A percentile compares a stretch with the other conserved stretches of the same genome.
phyloP scores from a whole-genome alignment of 2,797 vertebrate genomes.

The Megalops cyprinoides region DNA sequence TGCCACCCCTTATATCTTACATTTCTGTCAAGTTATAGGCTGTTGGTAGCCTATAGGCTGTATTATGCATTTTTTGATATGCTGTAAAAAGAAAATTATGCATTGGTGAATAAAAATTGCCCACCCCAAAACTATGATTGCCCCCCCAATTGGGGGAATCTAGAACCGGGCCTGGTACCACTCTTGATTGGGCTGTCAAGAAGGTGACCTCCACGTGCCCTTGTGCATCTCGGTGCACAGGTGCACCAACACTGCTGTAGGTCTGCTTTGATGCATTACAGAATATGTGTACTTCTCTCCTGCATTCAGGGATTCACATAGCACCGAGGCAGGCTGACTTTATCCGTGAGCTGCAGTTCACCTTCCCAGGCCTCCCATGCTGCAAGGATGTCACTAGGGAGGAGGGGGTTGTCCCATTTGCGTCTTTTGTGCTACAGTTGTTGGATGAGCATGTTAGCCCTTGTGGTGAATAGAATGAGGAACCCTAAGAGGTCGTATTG shows the following conservation, averaged over 20 bases:
- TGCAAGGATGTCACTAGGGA: no score
- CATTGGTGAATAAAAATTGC: no score
- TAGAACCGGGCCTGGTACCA: no score
- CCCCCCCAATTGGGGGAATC: no score
- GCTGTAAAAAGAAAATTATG: no score
- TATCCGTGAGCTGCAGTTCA: slow-evolving; percentile 25
- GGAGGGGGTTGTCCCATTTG: slow-evolving; percentile 37
- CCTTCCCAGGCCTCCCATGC: slow-evolving; percentile 30
- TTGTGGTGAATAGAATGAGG: slow-evolving; percentile 28
- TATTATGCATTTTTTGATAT: no score
- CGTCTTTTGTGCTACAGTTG: slow-evolving; percentile 29
- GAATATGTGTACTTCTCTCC: slow-evolving; percentile 31
- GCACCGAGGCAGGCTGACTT: slow-evolving; percentile 17
- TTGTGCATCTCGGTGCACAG: slow-evolving; percentile 7
- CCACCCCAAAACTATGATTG: no score
- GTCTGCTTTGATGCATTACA: slow-evolving; percentile 30
- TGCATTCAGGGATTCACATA: neutral
- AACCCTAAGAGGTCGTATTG: slow-evolving; percentile 38
- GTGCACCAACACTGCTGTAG: slow-evolving; percentile 36
- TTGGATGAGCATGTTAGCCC: slow-evolving; percentile 33
- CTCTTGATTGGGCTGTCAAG: slow-evolving; percentile 26
- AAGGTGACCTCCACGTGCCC: slow-evolving; percentile 22
- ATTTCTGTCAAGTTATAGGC: no score
- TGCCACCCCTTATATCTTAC: no score
- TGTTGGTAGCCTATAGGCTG: no score